Base-by-base conservation (phyloP, 2,797 vertebrate species). In the Xiphophorus birchmanni region DNA sequence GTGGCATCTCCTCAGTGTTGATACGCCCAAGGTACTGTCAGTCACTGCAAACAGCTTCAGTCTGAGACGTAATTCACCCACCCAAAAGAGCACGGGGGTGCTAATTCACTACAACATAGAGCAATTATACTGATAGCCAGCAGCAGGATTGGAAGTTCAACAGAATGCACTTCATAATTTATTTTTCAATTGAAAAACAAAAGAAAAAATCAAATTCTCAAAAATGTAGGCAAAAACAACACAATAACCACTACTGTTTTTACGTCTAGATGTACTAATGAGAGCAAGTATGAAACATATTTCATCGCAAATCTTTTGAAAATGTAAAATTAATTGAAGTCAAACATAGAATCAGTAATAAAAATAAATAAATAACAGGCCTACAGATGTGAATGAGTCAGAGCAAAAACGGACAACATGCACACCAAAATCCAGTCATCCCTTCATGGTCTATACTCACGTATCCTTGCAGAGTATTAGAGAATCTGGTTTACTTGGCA, bases 31-130 rank as follows among this genome's bases (percentile, higher is more conserved):
- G 90, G 90, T 85, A 77, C 86, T 86, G 88, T 91, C 89, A 89
- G 79, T 91, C 88, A 86, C 80, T 52, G 40, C 52, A 54, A 47
- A 58, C 82, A 78, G 52, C 85, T 88, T 86, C 71, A 88, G 88
- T 80, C 88, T 83, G 86, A 92, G 80, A 56, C 75, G 89, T 91
- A 93, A 93, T 86, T 92, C 91, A 92, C 92, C 90, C 88, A 94
- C 85, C 71, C 47, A 15, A 21, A 76, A 86, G 87, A 81, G 81
- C 73, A 77, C 56, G 44, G 77, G 75, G 78, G 82, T 76, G 44
- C 84, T 75, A 69, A 90, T 83, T 67, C 74, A 86, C 79, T 82
- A 80, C 50, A 75, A 74, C 83, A 84, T 67, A 40, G 76, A 90
- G 80, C 73, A 84, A 71, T 88, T 83, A 67, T n/a, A n/a, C 0